phyloP scores from a whole-genome alignment of 2,888 invertebrate species.

The Phalera bucephala region DNA sequence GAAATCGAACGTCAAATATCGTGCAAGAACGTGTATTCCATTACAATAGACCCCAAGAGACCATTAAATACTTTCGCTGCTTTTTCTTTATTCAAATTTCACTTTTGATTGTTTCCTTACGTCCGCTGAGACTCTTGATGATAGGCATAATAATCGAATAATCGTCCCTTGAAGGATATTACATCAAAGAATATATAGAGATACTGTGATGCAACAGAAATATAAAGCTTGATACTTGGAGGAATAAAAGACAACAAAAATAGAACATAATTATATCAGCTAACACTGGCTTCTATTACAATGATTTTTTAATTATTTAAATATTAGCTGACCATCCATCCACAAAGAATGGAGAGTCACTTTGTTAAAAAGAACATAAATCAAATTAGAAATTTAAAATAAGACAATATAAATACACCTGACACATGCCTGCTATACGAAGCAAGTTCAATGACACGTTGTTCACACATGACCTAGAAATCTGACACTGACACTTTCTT shows the following conservation, averaged over 20 bases:
- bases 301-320: no score
- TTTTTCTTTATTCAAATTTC: slow-evolving; percentile 72
- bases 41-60: slow-evolving; percentile 63
- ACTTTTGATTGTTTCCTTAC: slow-evolving; percentile 63
- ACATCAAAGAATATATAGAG: no score
- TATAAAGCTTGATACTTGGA: no score
- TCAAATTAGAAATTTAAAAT: slow-evolving; percentile 2
- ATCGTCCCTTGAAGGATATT: slow-evolving; percentile 40
- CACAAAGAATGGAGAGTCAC: no score
- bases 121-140: slow-evolving; percentile 40
- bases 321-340: no score
- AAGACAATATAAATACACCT: slow-evolving; percentile 37
- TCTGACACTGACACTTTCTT: slow-evolving; percentile 74
- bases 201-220: no score
- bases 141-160: slow-evolving; percentile 33
- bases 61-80: slow-evolving; percentile 71
- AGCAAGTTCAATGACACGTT: slow-evolving; percentile 74
- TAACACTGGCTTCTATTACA: no score
- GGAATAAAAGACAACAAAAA: no score
- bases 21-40: slow-evolving; percentile 64
- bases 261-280: no score
- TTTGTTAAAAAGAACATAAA: no score
- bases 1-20: slow-evolving; percentile 48
- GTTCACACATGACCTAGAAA: slow-evolving; percentile 73
- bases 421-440: slow-evolving; percentile 49